phyloP scores from a whole-genome alignment of 2,113 vertebrate species.

The Eleginops maclovinus region DNA sequence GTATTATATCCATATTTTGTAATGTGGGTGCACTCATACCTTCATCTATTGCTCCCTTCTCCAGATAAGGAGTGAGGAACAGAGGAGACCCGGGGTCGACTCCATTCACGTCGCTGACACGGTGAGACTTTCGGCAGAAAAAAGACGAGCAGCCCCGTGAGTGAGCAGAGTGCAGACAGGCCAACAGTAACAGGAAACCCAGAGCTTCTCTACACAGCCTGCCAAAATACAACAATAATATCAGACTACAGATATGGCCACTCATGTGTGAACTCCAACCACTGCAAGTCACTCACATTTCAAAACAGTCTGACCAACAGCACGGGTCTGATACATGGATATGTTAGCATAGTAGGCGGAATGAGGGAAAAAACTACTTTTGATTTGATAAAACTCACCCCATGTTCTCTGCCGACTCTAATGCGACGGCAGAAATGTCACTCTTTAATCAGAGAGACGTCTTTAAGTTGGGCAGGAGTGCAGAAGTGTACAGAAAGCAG shows the following conservation, averaged over 20 bases:
- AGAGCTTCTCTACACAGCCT: slow-evolving; percentile 63
- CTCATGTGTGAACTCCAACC: background rate
- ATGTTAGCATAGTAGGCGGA: too few species aligned
- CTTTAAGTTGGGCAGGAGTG: fast-evolving
- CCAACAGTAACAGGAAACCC: slow-evolving; percentile 62
- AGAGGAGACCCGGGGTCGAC: slow-evolving; percentile 85
- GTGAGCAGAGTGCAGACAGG: slow-evolving; percentile 49
- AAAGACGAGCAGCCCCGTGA: slow-evolving; percentile 74
- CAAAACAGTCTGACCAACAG: background rate
- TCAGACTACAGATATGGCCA: slow-evolving; percentile 16
- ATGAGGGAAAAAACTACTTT: fast-evolving
- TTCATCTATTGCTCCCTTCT: slow-evolving; percentile 83
- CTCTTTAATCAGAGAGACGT: background rate
- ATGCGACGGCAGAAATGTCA: fast-evolving
- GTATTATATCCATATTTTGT: too few species aligned
- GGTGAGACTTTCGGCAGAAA: slow-evolving; percentile 77
- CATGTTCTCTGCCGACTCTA: slow-evolving; percentile 15
- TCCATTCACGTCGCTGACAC: slow-evolving; percentile 51
- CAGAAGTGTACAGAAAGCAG: too few species aligned
- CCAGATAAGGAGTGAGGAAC: slow-evolving; percentile 88
- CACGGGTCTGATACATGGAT: too few species aligned
- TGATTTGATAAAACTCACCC: slow-evolving; percentile 49
- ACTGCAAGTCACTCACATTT: slow-evolving; percentile 5
- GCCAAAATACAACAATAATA: background rate
- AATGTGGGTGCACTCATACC: slow-evolving; percentile 61